Conservation (phyloP, 2,888 invertebrate species). For the Xylophagus ater region DNA sequence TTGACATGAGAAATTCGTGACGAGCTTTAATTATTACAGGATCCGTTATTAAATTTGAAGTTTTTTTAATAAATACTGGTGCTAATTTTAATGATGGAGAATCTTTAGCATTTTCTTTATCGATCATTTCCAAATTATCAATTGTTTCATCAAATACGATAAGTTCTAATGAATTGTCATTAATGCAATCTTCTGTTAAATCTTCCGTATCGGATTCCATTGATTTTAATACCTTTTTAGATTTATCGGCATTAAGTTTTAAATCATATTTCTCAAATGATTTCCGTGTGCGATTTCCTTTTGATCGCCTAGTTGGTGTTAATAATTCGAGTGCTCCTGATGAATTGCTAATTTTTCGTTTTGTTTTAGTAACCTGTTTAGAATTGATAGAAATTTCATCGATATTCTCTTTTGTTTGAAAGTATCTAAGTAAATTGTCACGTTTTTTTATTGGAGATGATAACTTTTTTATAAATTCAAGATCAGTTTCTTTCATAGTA, state of each 20-base stretch:
- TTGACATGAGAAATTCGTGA: slow-evolving; percentile 58
- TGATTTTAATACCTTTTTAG: slow-evolving; percentile 10
- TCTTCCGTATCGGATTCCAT: neutral
- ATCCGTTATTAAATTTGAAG: slow-evolving; percentile 47
- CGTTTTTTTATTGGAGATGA: slow-evolving; percentile 48
- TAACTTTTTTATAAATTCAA: slow-evolving; percentile 44
- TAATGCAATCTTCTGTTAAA: neutral
- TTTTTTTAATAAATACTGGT: slow-evolving; percentile 52
- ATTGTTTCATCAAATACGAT: slow-evolving; percentile 22
- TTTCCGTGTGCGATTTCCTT: slow-evolving; percentile 30
- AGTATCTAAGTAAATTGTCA: slow-evolving; percentile 50
- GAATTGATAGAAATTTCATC: slow-evolving; percentile 4
- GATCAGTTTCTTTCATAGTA: slow-evolving; percentile 23
- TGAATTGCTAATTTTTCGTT: slow-evolving; percentile 15
- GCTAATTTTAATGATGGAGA: slow-evolving; percentile 46
- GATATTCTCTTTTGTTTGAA: slow-evolving; percentile 38
- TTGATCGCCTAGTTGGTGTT: slow-evolving; percentile 23
- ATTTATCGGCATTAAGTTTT: slow-evolving; percentile 25
- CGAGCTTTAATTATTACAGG: slow-evolving; percentile 50
- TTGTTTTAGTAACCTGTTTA: slow-evolving; percentile 11
- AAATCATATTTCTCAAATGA: slow-evolving; percentile 32
- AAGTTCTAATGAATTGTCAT: neutral
- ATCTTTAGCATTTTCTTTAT: slow-evolving; percentile 26
- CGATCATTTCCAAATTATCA: slow-evolving; percentile 28
- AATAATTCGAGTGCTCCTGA: neutral